Percentiles rank a stretch among this genome's conserved stretches.
Evolutionary conservation across 1,140 invertebrate genomes (phyloP).

Genomic region (Drosophila eugracilis): DNA sequence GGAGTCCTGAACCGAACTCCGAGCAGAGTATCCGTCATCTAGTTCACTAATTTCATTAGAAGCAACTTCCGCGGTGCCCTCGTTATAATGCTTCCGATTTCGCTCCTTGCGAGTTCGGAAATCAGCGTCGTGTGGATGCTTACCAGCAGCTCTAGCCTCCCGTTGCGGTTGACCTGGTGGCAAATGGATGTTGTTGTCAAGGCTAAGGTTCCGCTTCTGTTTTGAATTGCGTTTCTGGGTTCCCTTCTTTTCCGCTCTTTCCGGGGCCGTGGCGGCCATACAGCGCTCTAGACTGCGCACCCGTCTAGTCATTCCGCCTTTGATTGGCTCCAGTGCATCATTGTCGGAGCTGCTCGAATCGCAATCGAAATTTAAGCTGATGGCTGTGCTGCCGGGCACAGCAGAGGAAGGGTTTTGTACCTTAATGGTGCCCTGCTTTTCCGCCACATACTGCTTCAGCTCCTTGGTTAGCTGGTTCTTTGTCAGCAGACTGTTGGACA

Average conservation of each 20-base stretch:
- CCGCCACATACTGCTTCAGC: conserved; percentile 61
- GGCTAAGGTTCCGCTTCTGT: conserved; percentile 78
- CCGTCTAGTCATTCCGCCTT: conserved; percentile 51
- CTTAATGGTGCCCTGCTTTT: conserved; percentile 27
- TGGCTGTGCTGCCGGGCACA: conserved; percentile 9
- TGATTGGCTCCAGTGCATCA: conserved; percentile 35
- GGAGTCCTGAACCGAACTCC: conserved; percentile 58
- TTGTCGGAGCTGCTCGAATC: conserved; percentile 78
- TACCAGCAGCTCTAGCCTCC: conserved; percentile 1
- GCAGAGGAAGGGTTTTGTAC: conserved; percentile 8
- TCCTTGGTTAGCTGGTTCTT: conserved; percentile 76
- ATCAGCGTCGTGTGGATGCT: conserved; percentile 23
- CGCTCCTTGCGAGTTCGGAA: conserved; percentile 37
- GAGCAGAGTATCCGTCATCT: conserved; percentile 65
- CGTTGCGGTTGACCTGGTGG: conserved; percentile 18
- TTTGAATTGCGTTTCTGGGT: conserved; percentile 68
- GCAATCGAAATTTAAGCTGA: conserved; percentile 41
- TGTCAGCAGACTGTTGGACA: conserved; percentile 57
- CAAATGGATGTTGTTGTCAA: conserved; percentile 65
- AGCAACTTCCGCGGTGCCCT: not conserved
- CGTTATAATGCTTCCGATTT: conserved; percentile 40
- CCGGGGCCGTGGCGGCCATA: conserved; percentile 25
- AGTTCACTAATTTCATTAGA: conserved; percentile 31
- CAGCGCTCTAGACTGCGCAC: conserved; percentile 77
- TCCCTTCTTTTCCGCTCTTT: conserved; percentile 57